Base-by-base conservation (phyloP, 2,888 invertebrate genomes). In the Drosophila acutilabella region DNA sequence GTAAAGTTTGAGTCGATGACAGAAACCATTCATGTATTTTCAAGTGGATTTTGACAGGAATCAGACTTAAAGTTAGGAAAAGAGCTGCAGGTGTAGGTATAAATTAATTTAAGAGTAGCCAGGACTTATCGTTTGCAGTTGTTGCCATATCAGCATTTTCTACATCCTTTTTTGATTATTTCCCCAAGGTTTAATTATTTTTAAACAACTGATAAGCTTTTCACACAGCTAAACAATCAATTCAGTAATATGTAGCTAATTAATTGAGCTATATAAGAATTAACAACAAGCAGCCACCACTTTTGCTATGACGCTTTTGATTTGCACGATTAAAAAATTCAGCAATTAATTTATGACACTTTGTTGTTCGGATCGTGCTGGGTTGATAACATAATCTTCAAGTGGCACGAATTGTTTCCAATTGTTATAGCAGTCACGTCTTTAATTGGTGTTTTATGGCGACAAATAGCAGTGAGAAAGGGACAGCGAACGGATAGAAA, bases 201-300 rank as follows among this genome's bases (percentile, higher is more conserved):
- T 20, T 4, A 33, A 4, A 10, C 4, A n/a, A 16, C 53, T 16
- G 53, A 54, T 42, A 30, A 20, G 42, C 1, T 2, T 11, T 23
- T 38, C 10, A 4, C 36, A 20, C n/a, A 14, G 20, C 4, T 20
- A 16, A 41, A 33, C 26, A 54, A 57, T 47, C 57, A 54, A n/a
- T 54, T 47, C 26, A 41, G 14, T 67, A 61, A 66, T 66, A 36
- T 30, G n/a, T 16, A 48, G 64, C 56, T 81, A 84, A 87, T 78
- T 87, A 75, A 72, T 73, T 68, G 74, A 48, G 57, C 70, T 67
- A 74, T 71, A 71, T 30, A 74, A 86, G 68, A 64, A 59, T 64
- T 58, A 58, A 20, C 11, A 57, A 42, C 33, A 47, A 60, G 26
- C 40, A 42, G 62, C 44, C 42, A 4, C 20, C 6, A 4, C 20